phyloP scores from a whole-genome alignment of 2,888 invertebrate species.

The Ypsolopha sequella region DNA sequence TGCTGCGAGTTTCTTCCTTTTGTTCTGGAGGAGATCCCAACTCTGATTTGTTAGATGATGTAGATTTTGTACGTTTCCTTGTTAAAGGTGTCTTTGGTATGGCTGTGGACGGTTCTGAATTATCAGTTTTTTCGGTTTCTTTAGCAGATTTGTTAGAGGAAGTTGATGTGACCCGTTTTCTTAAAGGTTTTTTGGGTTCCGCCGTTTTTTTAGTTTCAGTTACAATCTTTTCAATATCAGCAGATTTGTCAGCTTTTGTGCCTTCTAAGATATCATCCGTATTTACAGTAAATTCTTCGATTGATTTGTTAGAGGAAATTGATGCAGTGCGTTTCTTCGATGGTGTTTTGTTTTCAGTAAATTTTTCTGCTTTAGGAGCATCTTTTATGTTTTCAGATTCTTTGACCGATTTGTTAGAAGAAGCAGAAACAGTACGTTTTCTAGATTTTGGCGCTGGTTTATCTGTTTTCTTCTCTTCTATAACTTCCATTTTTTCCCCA shows the following conservation, averaged over 20 bases:
- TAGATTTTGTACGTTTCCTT: conserved; percentile 42
- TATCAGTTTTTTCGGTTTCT: conserved; percentile 1
- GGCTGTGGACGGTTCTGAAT: too few species aligned
- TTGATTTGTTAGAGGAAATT: conserved; percentile 6
- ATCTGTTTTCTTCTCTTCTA: conserved; percentile 5
- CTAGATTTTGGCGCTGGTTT: conserved; percentile 9
- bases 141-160: conserved; percentile 9
- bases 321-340: not conserved
- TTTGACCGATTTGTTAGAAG: conserved; percentile 7
- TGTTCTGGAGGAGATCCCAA: conserved; percentile 28
- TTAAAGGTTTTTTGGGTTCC: not conserved
- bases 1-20: conserved; percentile 20
- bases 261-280: conserved; percentile 1
- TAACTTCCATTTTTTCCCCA: conserved; percentile 1
- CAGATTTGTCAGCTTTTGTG: not conserved
- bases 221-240: not conserved
- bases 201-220: not conserved
- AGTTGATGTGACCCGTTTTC: not conserved
- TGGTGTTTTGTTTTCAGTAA: not conserved
- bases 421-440: conserved; percentile 16
- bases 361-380: not conserved
- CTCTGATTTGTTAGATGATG: conserved; percentile 28
- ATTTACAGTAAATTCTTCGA: conserved; percentile 6
- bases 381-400: conserved; percentile 4
- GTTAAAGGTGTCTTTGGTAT: conserved; percentile 28